phyloP scores from a whole-genome alignment of 1,140 invertebrate species.

The Cydia amplana region DNA sequence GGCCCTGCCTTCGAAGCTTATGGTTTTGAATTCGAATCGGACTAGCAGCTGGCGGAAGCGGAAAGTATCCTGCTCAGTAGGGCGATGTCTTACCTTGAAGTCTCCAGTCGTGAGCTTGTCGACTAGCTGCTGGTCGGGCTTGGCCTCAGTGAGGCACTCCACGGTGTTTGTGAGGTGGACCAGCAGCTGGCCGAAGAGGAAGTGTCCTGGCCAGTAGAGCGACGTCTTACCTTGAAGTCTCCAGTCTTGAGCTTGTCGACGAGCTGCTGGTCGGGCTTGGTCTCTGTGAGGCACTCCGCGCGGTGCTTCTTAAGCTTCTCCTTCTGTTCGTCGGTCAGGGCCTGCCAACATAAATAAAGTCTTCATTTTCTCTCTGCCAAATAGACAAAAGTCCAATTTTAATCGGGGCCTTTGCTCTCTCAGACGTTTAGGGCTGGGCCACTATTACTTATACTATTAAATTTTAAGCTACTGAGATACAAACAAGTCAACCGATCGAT shows the following conservation, averaged over 20 bases:
- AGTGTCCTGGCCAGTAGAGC: not conserved
- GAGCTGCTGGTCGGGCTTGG: slow-evolving; percentile 60
- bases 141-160: slow-evolving; percentile 71
- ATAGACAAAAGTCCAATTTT: too few species aligned
- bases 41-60: too few species aligned
- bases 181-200: too few species aligned
- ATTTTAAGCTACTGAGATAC: too few species aligned
- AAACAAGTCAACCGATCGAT: too few species aligned
- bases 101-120: slow-evolving; percentile 71
- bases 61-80: not conserved
- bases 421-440: too few species aligned
- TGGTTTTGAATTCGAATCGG: too few species aligned
- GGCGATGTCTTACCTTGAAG: slow-evolving; percentile 56
- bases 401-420: too few species aligned
- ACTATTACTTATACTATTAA: too few species aligned
- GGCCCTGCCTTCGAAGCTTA: too few species aligned
- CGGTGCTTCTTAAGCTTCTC: slow-evolving; percentile 74
- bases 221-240: slow-evolving; percentile 62
- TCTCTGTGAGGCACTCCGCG: slow-evolving; percentile 70
- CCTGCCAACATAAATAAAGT: slow-evolving; percentile 49
- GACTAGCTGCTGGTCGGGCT: slow-evolving; percentile 61
- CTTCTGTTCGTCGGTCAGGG: slow-evolving; percentile 77
- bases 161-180: slow-evolving; percentile 49
- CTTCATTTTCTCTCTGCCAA: too few species aligned
- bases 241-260: slow-evolving; percentile 71